Evolutionary conservation across 1,140 invertebrate species (phyloP).

Genomic region (Pentalonia nigronervosa): DNA sequence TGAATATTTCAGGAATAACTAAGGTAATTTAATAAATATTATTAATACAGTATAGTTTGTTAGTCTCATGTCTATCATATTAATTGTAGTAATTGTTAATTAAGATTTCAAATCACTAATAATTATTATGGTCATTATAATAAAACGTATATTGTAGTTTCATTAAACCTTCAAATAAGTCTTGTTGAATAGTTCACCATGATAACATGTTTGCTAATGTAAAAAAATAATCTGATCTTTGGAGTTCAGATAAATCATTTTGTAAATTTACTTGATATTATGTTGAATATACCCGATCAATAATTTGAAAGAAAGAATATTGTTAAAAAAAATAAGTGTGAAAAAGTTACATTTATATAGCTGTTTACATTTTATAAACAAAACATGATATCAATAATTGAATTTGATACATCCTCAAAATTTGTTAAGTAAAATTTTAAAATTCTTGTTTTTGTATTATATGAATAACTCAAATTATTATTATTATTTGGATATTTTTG

Average conservation of each 20-base stretch:
- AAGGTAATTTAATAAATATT: conserved; percentile 38
- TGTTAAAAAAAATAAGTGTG: neutral
- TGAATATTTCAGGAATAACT: conserved; percentile 1
- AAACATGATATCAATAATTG: neutral
- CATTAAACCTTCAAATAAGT: too few relatives aligned
- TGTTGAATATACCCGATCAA: neutral
- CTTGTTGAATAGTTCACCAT: too few relatives aligned
- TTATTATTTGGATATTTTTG: neutral
- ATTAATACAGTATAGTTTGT: neutral
- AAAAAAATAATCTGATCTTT: too few relatives aligned
- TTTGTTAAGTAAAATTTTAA: neutral
- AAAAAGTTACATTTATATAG: neutral
- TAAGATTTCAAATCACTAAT: neutral
- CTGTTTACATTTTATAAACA: neutral
- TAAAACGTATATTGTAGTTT: neutral
- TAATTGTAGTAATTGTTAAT: neutral
- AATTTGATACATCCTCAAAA: neutral
- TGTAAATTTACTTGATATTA: neutral
- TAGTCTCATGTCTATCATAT: neutral
- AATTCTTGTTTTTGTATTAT: neutral
- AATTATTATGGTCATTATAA: neutral
- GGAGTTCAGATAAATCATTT: neutral
- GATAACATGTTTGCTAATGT: too few relatives aligned
- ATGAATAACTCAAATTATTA: neutral
- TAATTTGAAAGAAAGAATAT: neutral